Percentiles rank a stretch among this genome's conserved stretches.
These are phyloP conservation scores for Azorinus chamasolen DNA, from an alignment of 2,888 invertebrate species.

Conservation along the genomic window DNA sequence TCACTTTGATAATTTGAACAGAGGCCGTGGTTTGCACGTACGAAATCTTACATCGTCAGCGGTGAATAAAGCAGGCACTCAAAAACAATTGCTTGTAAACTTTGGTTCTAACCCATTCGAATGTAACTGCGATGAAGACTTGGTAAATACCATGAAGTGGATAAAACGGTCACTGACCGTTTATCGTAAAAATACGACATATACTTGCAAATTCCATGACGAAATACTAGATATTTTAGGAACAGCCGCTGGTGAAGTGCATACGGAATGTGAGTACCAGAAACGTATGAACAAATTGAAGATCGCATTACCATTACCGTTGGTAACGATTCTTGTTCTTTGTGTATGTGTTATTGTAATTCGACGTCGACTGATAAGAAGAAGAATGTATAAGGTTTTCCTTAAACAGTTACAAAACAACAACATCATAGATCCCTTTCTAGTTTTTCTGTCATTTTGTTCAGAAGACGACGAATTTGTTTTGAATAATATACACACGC, in stretches of 20 bases:
- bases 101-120: conserved; percentile 10
- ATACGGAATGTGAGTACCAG: not conserved
- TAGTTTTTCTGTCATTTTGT: conserved; percentile 30
- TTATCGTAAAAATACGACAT: not conserved
- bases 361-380: conserved; percentile 1
- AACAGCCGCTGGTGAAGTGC: not conserved
- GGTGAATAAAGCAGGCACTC: not conserved
- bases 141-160: conserved; percentile 10
- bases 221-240: not conserved
- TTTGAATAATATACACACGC: conserved; percentile 13
- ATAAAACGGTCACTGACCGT: not conserved
- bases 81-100: not conserved
- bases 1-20: conserved; percentile 8
- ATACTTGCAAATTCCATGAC: conserved; percentile 9
- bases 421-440: not conserved
- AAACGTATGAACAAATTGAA: not conserved
- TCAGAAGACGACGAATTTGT: conserved; percentile 24
- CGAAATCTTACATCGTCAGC: no score
- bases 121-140: conserved; percentile 12
- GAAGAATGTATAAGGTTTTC: not conserved
- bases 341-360: not conserved
- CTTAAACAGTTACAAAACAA: not conserved
- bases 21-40: no score
- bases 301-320: not conserved
- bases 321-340: not conserved